Evolutionary conservation across 1,140 invertebrate species (phyloP).

Genomic region (Cyclargus thomasi): DNA sequence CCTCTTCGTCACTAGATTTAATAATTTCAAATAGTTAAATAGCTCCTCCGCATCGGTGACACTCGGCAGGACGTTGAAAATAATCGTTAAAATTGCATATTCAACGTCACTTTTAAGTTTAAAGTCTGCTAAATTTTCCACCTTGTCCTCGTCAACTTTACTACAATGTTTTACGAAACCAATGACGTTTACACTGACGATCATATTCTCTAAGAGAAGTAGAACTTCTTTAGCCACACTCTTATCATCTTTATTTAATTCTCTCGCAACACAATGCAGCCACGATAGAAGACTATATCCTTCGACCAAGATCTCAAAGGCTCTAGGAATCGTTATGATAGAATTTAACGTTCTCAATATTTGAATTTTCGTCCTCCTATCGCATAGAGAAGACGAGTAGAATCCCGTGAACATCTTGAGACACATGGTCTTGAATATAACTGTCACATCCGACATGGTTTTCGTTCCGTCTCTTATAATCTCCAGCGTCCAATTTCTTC

Average conservation of each 20-base stretch:
- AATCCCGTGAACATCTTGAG: constrained; percentile 77
- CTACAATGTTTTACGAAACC: constrained; percentile 39
- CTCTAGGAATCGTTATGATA: constrained; percentile 76
- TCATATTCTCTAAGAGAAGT: constrained; percentile 41
- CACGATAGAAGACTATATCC: constrained; percentile 79
- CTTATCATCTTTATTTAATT: constrained; percentile 45
- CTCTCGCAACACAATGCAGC: constrained; percentile 64
- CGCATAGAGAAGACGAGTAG: constrained; percentile 65
- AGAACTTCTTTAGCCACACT: constrained; percentile 35
- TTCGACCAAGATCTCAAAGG: constrained; percentile 77
- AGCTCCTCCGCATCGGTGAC: constrained; percentile 42
- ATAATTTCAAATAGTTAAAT: constrained; percentile 41
- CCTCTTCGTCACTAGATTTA: constrained; percentile 46
- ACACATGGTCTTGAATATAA: constrained; percentile 72
- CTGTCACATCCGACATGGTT: constrained; percentile 70
- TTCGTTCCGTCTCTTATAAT: constrained; percentile 80
- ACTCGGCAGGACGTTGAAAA: constrained; percentile 42
- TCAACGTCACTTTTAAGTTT: constrained; percentile 56
- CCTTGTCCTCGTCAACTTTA: constrained; percentile 31
- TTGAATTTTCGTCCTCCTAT: constrained; percentile 75
- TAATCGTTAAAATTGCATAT: constrained; percentile 45
- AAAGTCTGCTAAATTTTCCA: constrained; percentile 36
- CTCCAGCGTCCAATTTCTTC: constrained; percentile 82
- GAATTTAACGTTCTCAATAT: constrained; percentile 79
- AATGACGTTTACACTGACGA: constrained; percentile 44